Conservation (phyloP, 2,888 invertebrate genomes). For the Hypselothyrea guttata region DNA sequence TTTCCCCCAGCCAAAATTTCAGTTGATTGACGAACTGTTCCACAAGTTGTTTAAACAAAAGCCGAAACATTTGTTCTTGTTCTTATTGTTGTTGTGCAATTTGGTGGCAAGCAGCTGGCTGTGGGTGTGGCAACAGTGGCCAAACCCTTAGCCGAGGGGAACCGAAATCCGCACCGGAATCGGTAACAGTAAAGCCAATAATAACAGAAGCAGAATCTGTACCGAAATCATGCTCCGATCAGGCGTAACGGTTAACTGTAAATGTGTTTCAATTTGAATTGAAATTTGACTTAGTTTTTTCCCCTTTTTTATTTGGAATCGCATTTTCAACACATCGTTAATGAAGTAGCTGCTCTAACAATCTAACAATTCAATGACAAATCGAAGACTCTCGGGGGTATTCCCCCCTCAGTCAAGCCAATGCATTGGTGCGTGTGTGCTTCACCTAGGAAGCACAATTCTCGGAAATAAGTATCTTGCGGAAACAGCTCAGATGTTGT, state of each 20-base stretch:
- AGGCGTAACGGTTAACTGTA: conserved; percentile 46
- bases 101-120: conserved; percentile 29
- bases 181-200: background rate
- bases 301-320: conserved; percentile 29
- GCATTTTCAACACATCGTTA: conserved; percentile 68
- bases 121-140: conserved; percentile 26
- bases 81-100: conserved; percentile 57
- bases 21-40: conserved; percentile 66
- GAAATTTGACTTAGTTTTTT: background rate
- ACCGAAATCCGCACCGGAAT: conserved; percentile 26
- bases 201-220: conserved; percentile 3
- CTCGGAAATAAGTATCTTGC: conserved; percentile 14
- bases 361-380: conserved; percentile 20
- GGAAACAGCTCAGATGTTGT: conserved; percentile 27
- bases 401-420: conserved; percentile 14
- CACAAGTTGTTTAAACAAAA: conserved; percentile 64
- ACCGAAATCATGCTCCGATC: conserved; percentile 23
- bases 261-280: conserved; percentile 58
- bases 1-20: conserved; percentile 20
- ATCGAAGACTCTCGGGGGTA: conserved; percentile 5
- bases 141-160: conserved; percentile 52
- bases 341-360: conserved; percentile 16
- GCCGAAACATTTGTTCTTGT: conserved; percentile 15
- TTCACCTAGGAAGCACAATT: conserved; percentile 12
- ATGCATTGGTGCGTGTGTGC: background rate